Percentiles rank a stretch among this genome's conserved stretches.
phyloP scores from a whole-genome alignment of 2,113 vertebrate species.

The Anhinga anhinga region DNA sequence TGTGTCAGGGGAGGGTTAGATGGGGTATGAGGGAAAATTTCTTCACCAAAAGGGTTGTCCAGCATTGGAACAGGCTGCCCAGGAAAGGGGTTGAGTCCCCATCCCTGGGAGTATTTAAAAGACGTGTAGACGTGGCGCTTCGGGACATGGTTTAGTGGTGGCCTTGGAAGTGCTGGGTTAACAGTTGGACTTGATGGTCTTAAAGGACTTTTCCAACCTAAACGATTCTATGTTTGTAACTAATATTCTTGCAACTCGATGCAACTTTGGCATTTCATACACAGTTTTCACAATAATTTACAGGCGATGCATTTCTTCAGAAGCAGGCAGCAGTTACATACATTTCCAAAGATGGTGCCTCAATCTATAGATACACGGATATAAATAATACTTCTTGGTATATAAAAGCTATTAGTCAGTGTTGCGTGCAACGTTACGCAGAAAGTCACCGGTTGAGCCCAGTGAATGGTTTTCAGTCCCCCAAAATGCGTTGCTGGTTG shows the following conservation, averaged over 20 bases:
- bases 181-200: no score
- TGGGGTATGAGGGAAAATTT: no score
- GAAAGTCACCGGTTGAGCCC: neutral
- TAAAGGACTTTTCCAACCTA: no score
- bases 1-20: no score
- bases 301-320: neutral
- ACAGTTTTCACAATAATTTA: neutral
- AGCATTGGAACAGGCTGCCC: no score
- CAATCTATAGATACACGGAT: neutral
- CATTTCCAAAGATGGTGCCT: neutral
- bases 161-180: no score
- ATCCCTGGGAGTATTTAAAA: no score
- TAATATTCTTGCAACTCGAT: neutral
- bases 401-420: neutral
- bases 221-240: neutral
- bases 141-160: no score
- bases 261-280: neutral
- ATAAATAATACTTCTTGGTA: neutral
- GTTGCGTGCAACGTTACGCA: rapidly evolving
- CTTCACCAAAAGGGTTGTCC: no score
- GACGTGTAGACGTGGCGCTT: no score
- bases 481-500: neutral
- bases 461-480: neutral
- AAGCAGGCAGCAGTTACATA: neutral
- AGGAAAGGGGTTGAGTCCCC: no score